A percentile compares a stretch with the other conserved stretches of the same genome.
Evolutionary conservation across 2,797 vertebrate genomes (phyloP).

Genomic region (Caiman crocodilus): DNA sequence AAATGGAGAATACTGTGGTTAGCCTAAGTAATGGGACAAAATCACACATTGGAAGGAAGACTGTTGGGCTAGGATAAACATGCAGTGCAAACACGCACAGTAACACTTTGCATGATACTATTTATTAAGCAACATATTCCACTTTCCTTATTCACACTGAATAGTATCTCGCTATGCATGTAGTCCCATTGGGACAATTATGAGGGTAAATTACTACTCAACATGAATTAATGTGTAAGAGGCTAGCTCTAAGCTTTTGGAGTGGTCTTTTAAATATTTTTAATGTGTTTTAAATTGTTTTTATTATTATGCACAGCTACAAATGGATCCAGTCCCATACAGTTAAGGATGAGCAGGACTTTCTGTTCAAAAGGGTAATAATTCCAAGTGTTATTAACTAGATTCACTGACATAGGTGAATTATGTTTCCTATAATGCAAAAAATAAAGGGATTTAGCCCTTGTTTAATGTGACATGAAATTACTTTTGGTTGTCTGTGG

Average conservation of each 20-base stretch:
- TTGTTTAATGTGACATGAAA: conserved; percentile 30
- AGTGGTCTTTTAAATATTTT: conserved; percentile 18
- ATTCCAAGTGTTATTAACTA: conserved; percentile 64
- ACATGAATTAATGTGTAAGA: conserved; percentile 29
- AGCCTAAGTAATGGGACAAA: not conserved
- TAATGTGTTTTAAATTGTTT: conserved; percentile 61
- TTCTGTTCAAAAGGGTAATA: conserved; percentile 48
- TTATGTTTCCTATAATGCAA: conserved; percentile 41
- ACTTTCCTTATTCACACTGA: not conserved
- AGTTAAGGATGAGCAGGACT: conserved; percentile 1
- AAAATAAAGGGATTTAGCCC: not conserved
- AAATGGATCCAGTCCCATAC: conserved; percentile 13
- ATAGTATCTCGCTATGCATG: not conserved
- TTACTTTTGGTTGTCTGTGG: not conserved
- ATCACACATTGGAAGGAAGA: not conserved
- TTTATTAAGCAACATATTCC: conserved; percentile 35
- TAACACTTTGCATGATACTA: not conserved
- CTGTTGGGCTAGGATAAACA: not conserved
- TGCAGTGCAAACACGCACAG: not conserved
- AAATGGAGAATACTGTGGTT: not conserved
- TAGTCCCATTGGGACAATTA: conserved; percentile 54
- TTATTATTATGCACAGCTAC: conserved; percentile 59
- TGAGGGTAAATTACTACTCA: conserved; percentile 46
- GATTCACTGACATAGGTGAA: conserved; percentile 20
- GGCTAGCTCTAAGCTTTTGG: conserved; percentile 29